Evolutionary conservation across 2,888 invertebrate species (phyloP).

Genomic region (Sesamia inferens): DNA sequence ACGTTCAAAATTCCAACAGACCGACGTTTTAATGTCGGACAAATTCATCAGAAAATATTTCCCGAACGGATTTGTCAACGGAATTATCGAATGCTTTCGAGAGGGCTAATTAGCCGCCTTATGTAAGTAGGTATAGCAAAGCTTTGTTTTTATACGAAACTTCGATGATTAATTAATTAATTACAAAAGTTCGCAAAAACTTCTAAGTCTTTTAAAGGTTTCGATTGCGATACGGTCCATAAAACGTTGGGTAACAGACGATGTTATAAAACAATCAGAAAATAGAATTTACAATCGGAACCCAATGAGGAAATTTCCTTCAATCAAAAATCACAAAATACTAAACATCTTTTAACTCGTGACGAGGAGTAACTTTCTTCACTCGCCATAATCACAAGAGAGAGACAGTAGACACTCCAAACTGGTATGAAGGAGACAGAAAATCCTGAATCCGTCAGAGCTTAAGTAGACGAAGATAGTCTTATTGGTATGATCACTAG

Average conservation of each 20-base stretch:
- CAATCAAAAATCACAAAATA: constrained; percentile 57
- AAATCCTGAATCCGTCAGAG: constrained; percentile 73
- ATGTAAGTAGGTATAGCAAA: background rate
- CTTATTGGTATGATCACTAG: constrained; percentile 65
- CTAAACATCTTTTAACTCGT: constrained; percentile 58
- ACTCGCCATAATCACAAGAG: constrained; percentile 79
- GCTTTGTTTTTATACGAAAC: background rate
- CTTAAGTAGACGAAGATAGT: constrained; percentile 79
- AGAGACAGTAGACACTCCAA: constrained; percentile 60
- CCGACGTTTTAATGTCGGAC: constrained; percentile 74
- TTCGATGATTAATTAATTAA: constrained; percentile 29
- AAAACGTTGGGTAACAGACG: constrained; percentile 15
- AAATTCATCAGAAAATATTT: constrained; percentile 79
- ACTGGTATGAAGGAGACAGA: constrained; percentile 73
- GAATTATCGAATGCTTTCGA: constrained; percentile 54
- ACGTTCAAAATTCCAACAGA: constrained; percentile 75
- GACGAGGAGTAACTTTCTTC: constrained; percentile 82
- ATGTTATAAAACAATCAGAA: constrained; percentile 5
- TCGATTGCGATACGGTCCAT: constrained; percentile 5
- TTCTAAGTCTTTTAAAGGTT: constrained; percentile 4
- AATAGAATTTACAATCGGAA: constrained; percentile 51
- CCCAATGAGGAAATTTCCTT: constrained; percentile 75
- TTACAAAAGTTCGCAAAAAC: constrained; percentile 11
- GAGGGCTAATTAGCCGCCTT: constrained; percentile 24
- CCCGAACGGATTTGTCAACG: constrained; percentile 80